Evolutionary conservation across 2,888 invertebrate genomes (phyloP).

Genomic region (Hipparchia sbordonii): DNA sequence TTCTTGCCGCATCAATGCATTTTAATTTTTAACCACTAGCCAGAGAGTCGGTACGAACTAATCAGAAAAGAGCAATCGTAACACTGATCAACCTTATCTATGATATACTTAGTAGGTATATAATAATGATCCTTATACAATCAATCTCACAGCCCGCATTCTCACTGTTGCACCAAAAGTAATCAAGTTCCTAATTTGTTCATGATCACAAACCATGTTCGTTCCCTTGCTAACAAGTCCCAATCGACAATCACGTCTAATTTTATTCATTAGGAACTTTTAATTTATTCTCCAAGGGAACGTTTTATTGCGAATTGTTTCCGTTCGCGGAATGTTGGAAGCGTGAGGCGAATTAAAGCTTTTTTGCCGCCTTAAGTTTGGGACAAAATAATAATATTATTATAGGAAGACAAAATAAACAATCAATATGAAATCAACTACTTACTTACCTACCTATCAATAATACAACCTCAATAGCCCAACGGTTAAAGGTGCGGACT

Average conservation of each 20-base stretch:
- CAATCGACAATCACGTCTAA: conserved; percentile 20
- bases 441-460: too few species aligned
- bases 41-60: too few species aligned
- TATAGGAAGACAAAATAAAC: not conserved
- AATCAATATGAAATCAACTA: too few species aligned
- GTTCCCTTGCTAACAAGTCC: conserved; percentile 15
- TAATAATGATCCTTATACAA: too few species aligned
- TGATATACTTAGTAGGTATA: too few species aligned
- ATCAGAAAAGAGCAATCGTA: too few species aligned
- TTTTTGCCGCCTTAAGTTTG: conserved; percentile 10
- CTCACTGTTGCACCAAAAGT: not conserved
- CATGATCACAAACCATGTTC: conserved; percentile 9
- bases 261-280: conserved; percentile 39
- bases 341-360: conserved; percentile 34
- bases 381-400: not conserved
- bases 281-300: conserved; percentile 37
- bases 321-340: conserved; percentile 36
- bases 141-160: too few species aligned
- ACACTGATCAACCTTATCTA: too few species aligned
- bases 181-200: conserved; percentile 1
- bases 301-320: conserved; percentile 41
- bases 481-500: too few species aligned
- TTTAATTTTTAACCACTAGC: too few species aligned
- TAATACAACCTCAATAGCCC: too few species aligned
- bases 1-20: too few species aligned